A percentile compares a stretch with the other conserved stretches of the same genome.
Conservation (phyloP, 2,113 vertebrate genomes). For the Mus spicilegus region DNA sequence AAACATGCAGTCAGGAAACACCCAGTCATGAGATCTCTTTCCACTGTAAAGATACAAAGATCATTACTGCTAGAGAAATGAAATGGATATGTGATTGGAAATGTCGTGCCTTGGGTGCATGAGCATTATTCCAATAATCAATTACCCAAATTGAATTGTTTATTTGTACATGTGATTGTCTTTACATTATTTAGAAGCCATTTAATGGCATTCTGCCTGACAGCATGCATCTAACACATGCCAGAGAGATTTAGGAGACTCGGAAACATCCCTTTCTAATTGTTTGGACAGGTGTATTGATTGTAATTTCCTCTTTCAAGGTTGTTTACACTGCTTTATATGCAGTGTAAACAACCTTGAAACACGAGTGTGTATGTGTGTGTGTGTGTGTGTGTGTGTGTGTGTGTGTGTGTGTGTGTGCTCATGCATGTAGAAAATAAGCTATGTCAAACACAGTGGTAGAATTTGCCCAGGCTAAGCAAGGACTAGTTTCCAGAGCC, state of each 20-base stretch:
- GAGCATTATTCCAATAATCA: slow-evolving; percentile 85
- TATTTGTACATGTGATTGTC: slow-evolving; percentile 81
- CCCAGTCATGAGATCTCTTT: not conserved
- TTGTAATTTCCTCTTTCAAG: slow-evolving; percentile 67
- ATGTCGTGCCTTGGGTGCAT: slow-evolving; percentile 70
- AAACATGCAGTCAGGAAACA: not conserved
- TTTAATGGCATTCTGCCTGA: slow-evolving; percentile 78
- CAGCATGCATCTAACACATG: slow-evolving; percentile 67
- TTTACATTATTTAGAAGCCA: slow-evolving; percentile 86
- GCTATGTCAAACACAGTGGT: not conserved
- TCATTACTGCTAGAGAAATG: slow-evolving; percentile 76
- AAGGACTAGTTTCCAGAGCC: not conserved
- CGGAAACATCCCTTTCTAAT: slow-evolving; percentile 81
- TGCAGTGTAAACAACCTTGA: too few species aligned
- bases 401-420: fast-evolving
- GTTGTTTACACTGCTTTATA: not conserved
- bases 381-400: too few species aligned
- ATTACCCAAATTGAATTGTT: slow-evolving; percentile 84
- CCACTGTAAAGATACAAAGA: not conserved
- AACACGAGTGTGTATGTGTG: too few species aligned
- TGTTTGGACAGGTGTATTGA: slow-evolving; percentile 73
- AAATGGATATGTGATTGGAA: slow-evolving; percentile 84
- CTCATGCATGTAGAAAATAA: not conserved
- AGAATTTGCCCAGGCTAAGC: not conserved
- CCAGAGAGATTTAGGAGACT: slow-evolving; percentile 70